Base-by-base conservation (phyloP, 2,888 invertebrate genomes). In the Brachycybe producta region DNA sequence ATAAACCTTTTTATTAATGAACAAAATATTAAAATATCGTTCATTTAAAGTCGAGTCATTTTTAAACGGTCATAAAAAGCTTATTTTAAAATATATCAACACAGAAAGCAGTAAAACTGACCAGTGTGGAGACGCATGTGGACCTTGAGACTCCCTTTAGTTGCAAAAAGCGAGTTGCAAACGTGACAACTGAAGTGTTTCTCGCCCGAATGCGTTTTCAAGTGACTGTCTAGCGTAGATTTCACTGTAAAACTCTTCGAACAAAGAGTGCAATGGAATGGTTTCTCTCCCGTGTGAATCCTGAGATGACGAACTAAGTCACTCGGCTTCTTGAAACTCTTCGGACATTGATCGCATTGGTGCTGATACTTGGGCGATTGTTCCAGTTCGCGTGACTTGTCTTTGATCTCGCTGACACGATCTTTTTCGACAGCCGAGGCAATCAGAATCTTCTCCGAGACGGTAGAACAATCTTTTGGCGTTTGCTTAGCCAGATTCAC, bases 211-310 rank as follows among this genome's bases (percentile, higher is more conserved):
- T 66, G 66, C 4, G 66, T 65, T 54, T 62, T 63, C 59, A 62
- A 57, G 49, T 66, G 66, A 53, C 62, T 62, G 58, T 75, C 74
- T 30, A 79, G 65, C 0, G 79, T 79, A 3, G 78, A 78, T 61
- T 79, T 79, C 3, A 80, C 73, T 1, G 78, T 73, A 59, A 80
- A 80, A 34, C 67, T 44, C 36, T 57, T 57, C 8, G 52, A 51
- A 58, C 71, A 71, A 21, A 60, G 58, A 4, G 62, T 58, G 60
- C 70, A 70, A 4, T 45, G 43, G 53, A 61, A 70, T 0, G 69
- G 69, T 54, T 65, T 66, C 67, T 66, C 79, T 70, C 62, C 69
- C 57, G 65, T 76, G 69, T 61, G 69, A 57, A 63, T 74, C 19
- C 70, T 57, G 5, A 64, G 57, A 52, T 70, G 70, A 8, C 70